A percentile compares a stretch with the other conserved stretches of the same genome.
Conservation (phyloP, 2,113 vertebrate genomes). For the Acrocephalus arundinaceus region DNA sequence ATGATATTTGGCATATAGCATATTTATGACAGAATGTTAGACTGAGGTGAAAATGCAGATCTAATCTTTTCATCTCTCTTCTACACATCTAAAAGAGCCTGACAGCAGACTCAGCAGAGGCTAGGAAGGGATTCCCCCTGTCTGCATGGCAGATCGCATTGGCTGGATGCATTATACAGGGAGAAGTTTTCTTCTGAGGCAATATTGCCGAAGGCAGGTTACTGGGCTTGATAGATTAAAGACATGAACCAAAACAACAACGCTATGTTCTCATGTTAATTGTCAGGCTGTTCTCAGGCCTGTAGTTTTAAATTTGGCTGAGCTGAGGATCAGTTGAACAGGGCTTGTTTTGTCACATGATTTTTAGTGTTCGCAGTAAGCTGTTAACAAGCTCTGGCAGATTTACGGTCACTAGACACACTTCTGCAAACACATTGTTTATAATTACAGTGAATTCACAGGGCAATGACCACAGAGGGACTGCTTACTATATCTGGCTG, state of each 20-base stretch:
- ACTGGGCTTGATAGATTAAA: constrained; percentile 70
- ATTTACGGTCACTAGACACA: constrained; percentile 61
- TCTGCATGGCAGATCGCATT: neutral
- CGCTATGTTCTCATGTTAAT: constrained; percentile 56
- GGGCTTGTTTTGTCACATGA: constrained; percentile 58
- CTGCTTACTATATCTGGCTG: constrained; percentile 18
- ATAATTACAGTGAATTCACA: constrained; percentile 53
- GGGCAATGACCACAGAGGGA: constrained; percentile 17
- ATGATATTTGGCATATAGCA: constrained; percentile 42
- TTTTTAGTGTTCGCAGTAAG: constrained; percentile 52
- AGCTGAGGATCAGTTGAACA: constrained; percentile 26
- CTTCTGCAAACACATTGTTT: constrained; percentile 61
- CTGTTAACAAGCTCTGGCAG: constrained; percentile 68
- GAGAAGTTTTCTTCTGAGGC: constrained; percentile 48
- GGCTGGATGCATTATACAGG: constrained; percentile 8
- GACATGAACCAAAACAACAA: constrained; percentile 60
- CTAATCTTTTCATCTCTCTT: constrained; percentile 29
- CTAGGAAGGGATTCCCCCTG: neutral
- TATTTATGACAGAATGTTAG: constrained; percentile 50
- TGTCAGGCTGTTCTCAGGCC: constrained; percentile 63
- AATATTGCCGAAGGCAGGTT: constrained; percentile 64
- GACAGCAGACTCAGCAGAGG: constrained; percentile 38
- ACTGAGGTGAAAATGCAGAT: constrained; percentile 42
- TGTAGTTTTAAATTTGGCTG: constrained; percentile 56
- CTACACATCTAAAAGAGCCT: constrained; percentile 8